phyloP scores from a whole-genome alignment of 1,140 invertebrate genomes.

The Monochamus saltuarius region DNA sequence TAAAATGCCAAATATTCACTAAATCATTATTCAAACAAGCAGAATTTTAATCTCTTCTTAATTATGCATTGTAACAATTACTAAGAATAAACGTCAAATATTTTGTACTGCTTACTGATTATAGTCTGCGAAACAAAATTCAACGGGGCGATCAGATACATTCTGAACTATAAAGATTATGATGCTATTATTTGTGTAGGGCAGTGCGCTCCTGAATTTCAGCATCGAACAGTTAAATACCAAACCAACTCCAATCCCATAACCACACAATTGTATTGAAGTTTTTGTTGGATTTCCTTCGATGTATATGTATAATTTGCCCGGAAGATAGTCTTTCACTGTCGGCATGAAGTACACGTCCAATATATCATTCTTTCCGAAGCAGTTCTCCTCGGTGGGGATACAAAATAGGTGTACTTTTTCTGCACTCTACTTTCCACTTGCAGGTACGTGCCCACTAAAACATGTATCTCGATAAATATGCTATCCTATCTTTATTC shows the following conservation, averaged over 20 bases:
- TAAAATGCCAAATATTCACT: too few relatives aligned
- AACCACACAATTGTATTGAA: slow-evolving; percentile 43
- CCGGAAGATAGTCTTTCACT: slow-evolving; percentile 32
- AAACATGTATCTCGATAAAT: too few relatives aligned
- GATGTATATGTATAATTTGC: slow-evolving; percentile 44
- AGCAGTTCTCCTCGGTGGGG: slow-evolving; percentile 33
- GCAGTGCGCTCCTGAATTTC: slow-evolving; percentile 47
- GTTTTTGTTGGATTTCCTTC: slow-evolving; percentile 39
- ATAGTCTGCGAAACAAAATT: slow-evolving; percentile 54
- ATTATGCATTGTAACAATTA: too few relatives aligned
- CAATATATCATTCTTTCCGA: slow-evolving; percentile 25
- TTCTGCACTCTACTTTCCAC: slow-evolving; percentile 45
- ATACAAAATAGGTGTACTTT: slow-evolving; percentile 30
- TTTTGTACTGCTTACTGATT: slow-evolving; percentile 45
- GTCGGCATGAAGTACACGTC: slow-evolving; percentile 40
- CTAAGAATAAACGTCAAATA: neutral
- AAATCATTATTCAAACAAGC: too few relatives aligned
- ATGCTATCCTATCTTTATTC: too few relatives aligned
- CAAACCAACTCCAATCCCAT: slow-evolving; percentile 48
- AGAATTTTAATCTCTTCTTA: too few relatives aligned
- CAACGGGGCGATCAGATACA: slow-evolving; percentile 45
- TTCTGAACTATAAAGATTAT: slow-evolving; percentile 50
- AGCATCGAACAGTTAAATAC: slow-evolving; percentile 43
- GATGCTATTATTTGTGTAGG: slow-evolving; percentile 41
- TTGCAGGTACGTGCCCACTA: slow-evolving; percentile 50